A percentile compares a stretch with the other conserved stretches of the same genome.
phyloP scores from a whole-genome alignment of 1,140 invertebrate species.

The Drosophila nigromelanica region DNA sequence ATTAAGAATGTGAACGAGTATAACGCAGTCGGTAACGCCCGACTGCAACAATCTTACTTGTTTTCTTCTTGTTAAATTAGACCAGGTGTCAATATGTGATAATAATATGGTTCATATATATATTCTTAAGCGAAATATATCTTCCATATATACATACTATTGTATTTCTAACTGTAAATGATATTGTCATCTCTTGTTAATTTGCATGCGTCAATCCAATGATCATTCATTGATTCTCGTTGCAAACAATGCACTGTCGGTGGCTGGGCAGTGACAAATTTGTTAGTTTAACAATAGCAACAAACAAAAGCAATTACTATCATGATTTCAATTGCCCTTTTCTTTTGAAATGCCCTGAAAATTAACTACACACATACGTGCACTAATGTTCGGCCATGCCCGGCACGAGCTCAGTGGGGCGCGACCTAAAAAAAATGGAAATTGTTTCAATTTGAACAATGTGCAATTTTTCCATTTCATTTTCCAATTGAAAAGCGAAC shows the following conservation, averaged over 20 bases:
- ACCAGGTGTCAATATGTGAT: no score
- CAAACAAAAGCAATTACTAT: constrained; percentile 19
- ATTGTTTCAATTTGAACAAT: constrained; percentile 31
- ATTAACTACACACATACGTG: not conserved
- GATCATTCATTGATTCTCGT: not conserved
- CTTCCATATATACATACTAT: no score
- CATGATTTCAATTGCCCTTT: constrained; percentile 49
- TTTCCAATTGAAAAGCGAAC: constrained; percentile 40
- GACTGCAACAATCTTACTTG: no score
- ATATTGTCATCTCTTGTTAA: no score
- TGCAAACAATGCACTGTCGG: not conserved
- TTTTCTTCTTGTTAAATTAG: no score
- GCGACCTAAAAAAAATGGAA: constrained; percentile 15
- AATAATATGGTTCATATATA: no score
- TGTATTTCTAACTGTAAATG: no score
- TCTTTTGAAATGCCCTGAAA: constrained; percentile 32
- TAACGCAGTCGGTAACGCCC: no score
- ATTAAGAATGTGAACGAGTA: no score
- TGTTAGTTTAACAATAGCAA: constrained; percentile 3
- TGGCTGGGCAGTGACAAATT: not conserved
- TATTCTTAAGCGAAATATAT: no score
- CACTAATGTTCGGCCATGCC: not conserved
- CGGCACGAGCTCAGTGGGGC: constrained; percentile 25
- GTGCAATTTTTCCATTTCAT: constrained; percentile 41
- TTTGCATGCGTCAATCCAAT: no score